These are phyloP conservation scores for Gonioctena quinquepunctata DNA, from an alignment of 1,140 invertebrate genomes.

Conservation along the genomic window DNA sequence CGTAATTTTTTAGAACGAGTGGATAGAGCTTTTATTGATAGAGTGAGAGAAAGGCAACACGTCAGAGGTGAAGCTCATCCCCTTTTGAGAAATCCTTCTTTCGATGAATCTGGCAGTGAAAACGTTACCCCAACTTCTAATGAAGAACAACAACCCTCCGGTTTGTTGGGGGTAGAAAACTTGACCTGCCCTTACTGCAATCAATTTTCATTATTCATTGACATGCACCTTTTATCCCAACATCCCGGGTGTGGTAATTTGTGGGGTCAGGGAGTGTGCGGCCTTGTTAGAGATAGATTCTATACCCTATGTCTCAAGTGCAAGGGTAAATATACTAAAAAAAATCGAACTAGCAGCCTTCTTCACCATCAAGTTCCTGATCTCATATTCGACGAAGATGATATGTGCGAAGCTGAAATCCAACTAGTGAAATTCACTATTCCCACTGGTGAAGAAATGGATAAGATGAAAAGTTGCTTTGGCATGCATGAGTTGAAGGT, in stretches of 20 bases:
- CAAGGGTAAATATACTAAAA: conserved; percentile 55
- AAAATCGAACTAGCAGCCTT: conserved; percentile 28
- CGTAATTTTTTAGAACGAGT: conserved; percentile 26
- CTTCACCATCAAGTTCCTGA: conserved; percentile 45
- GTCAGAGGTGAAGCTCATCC: conserved; percentile 57
- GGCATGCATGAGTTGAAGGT: conserved; percentile 44
- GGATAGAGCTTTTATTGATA: conserved; percentile 29
- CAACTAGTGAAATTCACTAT: conserved; percentile 40
- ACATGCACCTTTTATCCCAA: conserved; percentile 50
- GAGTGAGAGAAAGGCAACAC: conserved; percentile 54
- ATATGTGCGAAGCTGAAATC: conserved; percentile 42
- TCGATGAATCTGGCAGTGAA: neutral
- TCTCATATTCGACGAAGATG: conserved; percentile 49
- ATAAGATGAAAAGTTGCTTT: conserved; percentile 43
- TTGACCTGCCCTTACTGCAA: neutral
- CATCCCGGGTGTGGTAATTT: conserved; percentile 59
- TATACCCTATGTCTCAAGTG: conserved; percentile 61
- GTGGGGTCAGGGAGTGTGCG: conserved; percentile 56
- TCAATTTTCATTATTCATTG: no score
- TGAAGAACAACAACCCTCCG: neutral
- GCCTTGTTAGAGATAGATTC: conserved; percentile 53
- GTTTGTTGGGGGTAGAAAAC: conserved; percentile 11
- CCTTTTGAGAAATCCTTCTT: conserved; percentile 35
- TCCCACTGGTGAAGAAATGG: conserved; percentile 38
- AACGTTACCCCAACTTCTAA: neutral